Evolutionary conservation across 2,888 invertebrate species (phyloP), one percentile per base, ranked within the genome.

Genomic region (Noctua janthe): DNA sequence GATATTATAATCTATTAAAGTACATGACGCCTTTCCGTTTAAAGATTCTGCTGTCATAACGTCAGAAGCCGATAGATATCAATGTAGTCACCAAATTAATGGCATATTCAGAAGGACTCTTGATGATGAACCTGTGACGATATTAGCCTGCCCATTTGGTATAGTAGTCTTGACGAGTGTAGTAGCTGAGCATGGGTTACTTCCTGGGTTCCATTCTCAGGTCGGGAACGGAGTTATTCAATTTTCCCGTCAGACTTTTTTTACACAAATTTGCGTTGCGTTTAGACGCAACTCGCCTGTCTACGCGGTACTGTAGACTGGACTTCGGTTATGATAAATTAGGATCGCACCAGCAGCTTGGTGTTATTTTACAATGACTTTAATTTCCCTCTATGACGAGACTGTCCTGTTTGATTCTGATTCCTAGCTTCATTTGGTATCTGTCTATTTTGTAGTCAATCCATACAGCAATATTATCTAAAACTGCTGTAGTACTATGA

Each of bases 401-500:
- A 20, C 20, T 39, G 10, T 66, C 39, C 66, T 0, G 1, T 20
- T 73, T 62, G 20, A 8, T 47, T 59, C 1, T 43, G 11, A 66
- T 66, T 39, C 39, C 20, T 56, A 35, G 71, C 39, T 0, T 39
- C 4, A 10, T 66, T 66, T 39, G 39, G 66, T 43, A 56, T 72
- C 56, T 5, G 11, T 35, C 17, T n/a, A 54, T 62, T 64, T 69
- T 43, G 39, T 54, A 17, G 23, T 59, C 69, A 59, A 73, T 59
- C n/a, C 20, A 13, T 64, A 72, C 29, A 80, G 43, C 51, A 71
- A 72, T 64, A 62, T 84, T 84, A 84, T 87, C 70, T 75, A 75
- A 87, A 71, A 83, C 49, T 76, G 71, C 67, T 78, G 39, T 72
- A 71, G 62, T 74, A 74, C 29, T 72, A 64, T 81, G 81, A 84